Evolutionary conservation across 2,113 vertebrate species (phyloP), one percentile per base, ranked within the genome.

Genomic region (Varanus salvator): DNA sequence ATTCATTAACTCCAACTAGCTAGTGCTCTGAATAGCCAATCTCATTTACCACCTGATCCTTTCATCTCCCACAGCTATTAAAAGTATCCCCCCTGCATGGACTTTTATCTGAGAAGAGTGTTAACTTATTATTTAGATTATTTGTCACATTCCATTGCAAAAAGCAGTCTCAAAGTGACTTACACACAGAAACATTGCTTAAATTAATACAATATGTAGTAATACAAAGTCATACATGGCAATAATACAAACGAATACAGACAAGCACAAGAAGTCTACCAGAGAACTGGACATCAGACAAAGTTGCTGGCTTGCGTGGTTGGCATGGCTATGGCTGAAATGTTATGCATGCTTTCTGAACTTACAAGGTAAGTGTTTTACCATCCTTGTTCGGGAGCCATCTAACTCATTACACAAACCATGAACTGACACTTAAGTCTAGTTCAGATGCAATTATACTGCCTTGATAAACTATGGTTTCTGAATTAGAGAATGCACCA

Each of bases 1-100:
- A 78, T 89, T 89, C 90, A 95, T 94, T 2, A 69, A 75, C 92
- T 93, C 34, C 86, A 87, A 93, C 93, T 75, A 89, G 48, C 76
- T 89, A 88, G 74, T 90, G 88, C 84, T 91, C 77, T 0, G 0
- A 94, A 91, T 23, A 80, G 21, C 31, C 50, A 85, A 86, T 0
- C 87, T 92, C 90, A 93, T 80, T 94, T 92, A 93, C 86, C 86
- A 93, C 0, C 85, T 81, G 15, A 31, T 81, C 54, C 52, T 81
- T 57, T 81, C 17, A 60, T 34, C 31, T 57, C 3, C 86, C n/a
- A 86, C 44, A 93, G 93, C 84, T 66, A 81, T 84, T 57, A 71
- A 80, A 89, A 81, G 75, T 7, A 50, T 88, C 90, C 14, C 84
- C 15, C 84, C 85, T 84, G 76, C 52, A 66, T 85, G 31, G 87